Evolutionary conservation across 2,888 invertebrate species (phyloP), one percentile per base, ranked within the genome.

Genomic region (Sipha maydis): DNA sequence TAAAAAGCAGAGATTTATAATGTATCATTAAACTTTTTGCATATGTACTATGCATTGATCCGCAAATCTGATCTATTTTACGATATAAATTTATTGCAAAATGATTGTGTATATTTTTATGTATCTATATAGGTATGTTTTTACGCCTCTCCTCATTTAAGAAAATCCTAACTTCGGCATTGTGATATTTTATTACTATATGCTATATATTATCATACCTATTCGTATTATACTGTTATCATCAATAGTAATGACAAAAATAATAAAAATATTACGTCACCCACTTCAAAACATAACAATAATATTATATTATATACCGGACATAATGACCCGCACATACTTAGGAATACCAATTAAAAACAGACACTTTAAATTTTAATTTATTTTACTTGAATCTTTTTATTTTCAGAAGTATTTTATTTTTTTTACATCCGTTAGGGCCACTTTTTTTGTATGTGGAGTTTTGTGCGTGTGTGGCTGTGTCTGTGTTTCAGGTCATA

Each of bases 331-430:
- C 48, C 48, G 17, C 77, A 77, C 28, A 77, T 28, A 77, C 48
- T 48, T 77, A 48, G 48, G 28, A 28, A 28, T 77, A 48, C 48
- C 48, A 48, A 77, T 77, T 48, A 77, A 77, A 77, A 77, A 77
- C 41, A 77, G 41, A 76, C 76, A 76, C n/a, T 76, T 76, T 41
- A 77, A 77, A 48, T 48, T 48, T 1, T 5, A 21, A 25, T 25
- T 21, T 25, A 61, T 25, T 61, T 25, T 61, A 77, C 19, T 77
- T 77, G 3, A 48, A 41, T 48, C 9, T 8, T 28, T 48, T 48
- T 77, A 28, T 77, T 28, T 28, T 17, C 48, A 48, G 19, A 48
- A 19, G 48, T n/a, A 77, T 25, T n/a, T n/a, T n/a, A n/a, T n/a
- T 77, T 28, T 77, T 77, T 41, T 48, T 28, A 48, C n/a, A 48